phyloP scores from a whole-genome alignment of 2,888 invertebrate genomes.

The Volucella inflata region DNA sequence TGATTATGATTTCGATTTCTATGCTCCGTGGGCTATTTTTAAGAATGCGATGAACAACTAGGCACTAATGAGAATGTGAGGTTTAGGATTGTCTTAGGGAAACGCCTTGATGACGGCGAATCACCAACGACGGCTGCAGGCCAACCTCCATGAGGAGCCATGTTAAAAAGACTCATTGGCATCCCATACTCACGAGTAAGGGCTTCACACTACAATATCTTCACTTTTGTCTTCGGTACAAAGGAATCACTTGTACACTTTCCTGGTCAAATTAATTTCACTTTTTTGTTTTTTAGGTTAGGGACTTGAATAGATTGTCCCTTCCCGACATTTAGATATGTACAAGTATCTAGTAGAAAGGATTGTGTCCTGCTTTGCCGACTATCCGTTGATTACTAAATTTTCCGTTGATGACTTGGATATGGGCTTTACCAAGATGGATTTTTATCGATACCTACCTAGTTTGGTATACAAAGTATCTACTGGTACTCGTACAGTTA shows the following conservation, averaged over 20 bases:
- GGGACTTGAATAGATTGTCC: conserved; percentile 33
- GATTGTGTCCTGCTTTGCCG: conserved; percentile 34
- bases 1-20: background rate
- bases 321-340: conserved; percentile 16
- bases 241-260: no score
- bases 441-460: conserved; percentile 51
- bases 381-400: conserved; percentile 59
- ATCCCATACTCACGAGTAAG: conserved; percentile 10
- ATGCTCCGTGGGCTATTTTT: conserved; percentile 22
- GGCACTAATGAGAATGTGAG: conserved; percentile 53
- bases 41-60: conserved; percentile 33
- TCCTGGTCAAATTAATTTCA: no score
- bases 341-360: background rate
- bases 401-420: conserved; percentile 25
- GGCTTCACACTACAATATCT: no score
- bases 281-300: background rate
- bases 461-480: conserved; percentile 30
- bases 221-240: no score
- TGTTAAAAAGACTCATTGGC: conserved; percentile 29
- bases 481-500: background rate
- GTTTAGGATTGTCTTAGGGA: conserved; percentile 30
- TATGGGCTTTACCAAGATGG: conserved; percentile 28
- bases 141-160: conserved; percentile 69
- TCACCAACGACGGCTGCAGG: conserved; percentile 14
- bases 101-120: conserved; percentile 51